phyloP scores from a whole-genome alignment of 2,113 vertebrate species.

The Tychaedon coryphoeus region DNA sequence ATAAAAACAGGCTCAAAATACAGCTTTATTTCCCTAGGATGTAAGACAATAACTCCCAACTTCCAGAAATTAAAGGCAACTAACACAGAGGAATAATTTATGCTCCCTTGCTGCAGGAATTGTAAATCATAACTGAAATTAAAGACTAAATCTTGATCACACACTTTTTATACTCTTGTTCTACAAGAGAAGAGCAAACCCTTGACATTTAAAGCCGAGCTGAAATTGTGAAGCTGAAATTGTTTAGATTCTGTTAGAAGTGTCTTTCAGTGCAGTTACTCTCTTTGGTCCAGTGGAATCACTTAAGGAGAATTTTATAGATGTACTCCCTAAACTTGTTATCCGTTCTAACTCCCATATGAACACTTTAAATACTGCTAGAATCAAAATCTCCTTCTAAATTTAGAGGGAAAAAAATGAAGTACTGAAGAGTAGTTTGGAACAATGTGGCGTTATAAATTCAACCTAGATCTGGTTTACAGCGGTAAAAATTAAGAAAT shows the following conservation, averaged over 20 bases:
- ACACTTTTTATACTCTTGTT: neutral
- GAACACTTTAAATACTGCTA: neutral
- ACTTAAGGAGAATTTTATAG: neutral
- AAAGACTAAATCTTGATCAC: neutral
- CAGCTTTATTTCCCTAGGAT: neutral
- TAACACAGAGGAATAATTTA: neutral
- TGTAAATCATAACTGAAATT: conserved; percentile 20
- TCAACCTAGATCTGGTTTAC: neutral
- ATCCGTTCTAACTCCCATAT: neutral
- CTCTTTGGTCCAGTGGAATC: neutral
- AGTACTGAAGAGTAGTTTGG: neutral
- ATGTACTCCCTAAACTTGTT: neutral
- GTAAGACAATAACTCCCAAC: neutral
- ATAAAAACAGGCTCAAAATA: neutral
- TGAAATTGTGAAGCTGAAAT: neutral
- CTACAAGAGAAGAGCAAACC: neutral
- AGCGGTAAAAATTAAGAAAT: neutral
- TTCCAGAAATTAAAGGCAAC: neutral
- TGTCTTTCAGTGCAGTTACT: neutral
- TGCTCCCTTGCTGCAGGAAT: neutral
- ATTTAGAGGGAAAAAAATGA: neutral
- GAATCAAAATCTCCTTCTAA: neutral
- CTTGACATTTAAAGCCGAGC: neutral
- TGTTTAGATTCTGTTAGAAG: neutral
- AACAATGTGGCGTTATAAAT: neutral